Evolutionary conservation across 92 coral and sea anemone genomes (phyloP).

Genomic region (Virgularia gustaviana): DNA sequence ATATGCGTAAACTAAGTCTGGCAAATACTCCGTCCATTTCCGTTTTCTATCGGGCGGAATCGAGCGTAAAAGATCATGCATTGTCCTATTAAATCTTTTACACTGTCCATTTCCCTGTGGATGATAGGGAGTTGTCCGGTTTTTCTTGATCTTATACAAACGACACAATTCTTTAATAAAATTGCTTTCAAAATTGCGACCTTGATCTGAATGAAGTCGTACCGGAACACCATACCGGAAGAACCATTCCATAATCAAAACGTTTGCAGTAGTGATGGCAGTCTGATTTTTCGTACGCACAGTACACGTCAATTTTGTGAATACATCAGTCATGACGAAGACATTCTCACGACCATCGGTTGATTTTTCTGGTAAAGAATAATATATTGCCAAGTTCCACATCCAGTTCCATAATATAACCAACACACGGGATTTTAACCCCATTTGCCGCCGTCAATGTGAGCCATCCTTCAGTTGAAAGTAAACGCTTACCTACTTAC

Average conservation of each 20-base stretch:
- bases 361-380: constrained; percentile 52
- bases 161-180: constrained; percentile 56
- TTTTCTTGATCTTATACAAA: constrained; percentile 55
- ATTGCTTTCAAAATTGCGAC: constrained; percentile 53
- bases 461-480: not conserved
- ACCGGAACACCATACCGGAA: constrained; percentile 53
- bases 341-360: constrained; percentile 57
- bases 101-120: constrained; percentile 67
- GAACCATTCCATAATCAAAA: constrained; percentile 58
- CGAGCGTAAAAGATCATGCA: constrained; percentile 57
- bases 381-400: constrained; percentile 50
- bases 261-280: constrained; percentile 49
- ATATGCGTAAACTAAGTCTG: constrained; percentile 63
- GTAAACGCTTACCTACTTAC: no score
- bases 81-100: constrained; percentile 57
- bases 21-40: constrained; percentile 67
- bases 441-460: not conserved
- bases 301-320: constrained; percentile 54
- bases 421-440: not conserved
- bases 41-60: constrained; percentile 37
- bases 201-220: constrained; percentile 68
- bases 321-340: constrained; percentile 56
- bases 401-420: not conserved
- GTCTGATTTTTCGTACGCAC: constrained; percentile 55
- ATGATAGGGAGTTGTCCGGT: constrained; percentile 66